Base-by-base conservation (phyloP, 2,888 invertebrate genomes). In the Dynastes grantii region DNA sequence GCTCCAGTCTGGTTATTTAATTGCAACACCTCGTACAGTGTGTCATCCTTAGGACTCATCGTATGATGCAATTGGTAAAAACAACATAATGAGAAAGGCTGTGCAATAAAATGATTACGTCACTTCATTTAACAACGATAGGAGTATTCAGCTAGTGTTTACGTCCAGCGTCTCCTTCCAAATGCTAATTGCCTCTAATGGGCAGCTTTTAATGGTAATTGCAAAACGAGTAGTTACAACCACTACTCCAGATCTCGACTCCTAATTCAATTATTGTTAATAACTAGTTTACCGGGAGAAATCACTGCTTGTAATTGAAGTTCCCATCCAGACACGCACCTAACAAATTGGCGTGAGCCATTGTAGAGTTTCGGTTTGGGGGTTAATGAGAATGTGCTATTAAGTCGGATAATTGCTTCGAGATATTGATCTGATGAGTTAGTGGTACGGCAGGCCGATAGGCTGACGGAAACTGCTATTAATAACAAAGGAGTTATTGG, bases 401-500 rank as follows among this genome's bases (percentile, higher is more conserved):
- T 85, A 86, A 86, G 85, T 86, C 83, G 84, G 85, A 86, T 86
- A 86, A 86, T 86, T 86, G 85, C 85, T 85, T 82, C 83, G 83
- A 85, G 85, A 86, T 86, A 86, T 86, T 85, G 86, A 86, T 86
- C 85, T 86, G 86, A 86, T 85, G 85, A 85, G 86, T 86, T 85
- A 84, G 85, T 85, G 84, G 85, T 85, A 85, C 84, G 84, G 83
- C 78, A 81, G 84, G 82, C 84, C 85, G 85, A 86, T 86, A 86
- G 85, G 85, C 85, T 85, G 85, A 85, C 86, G 85, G 85, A 84
- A 84, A 85, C 85, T 85, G 85, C 86, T 86, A 86, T 87, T 87
- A 86, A 87, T 87, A 87, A 86, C 87, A 86, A 85, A 86, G 85
- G 85, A 86, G 86, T 86, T 87, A 86, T 86, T 86, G 86, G 85